Base-by-base conservation (phyloP, 2,797 vertebrate species). In the Remorina albescens region DNA sequence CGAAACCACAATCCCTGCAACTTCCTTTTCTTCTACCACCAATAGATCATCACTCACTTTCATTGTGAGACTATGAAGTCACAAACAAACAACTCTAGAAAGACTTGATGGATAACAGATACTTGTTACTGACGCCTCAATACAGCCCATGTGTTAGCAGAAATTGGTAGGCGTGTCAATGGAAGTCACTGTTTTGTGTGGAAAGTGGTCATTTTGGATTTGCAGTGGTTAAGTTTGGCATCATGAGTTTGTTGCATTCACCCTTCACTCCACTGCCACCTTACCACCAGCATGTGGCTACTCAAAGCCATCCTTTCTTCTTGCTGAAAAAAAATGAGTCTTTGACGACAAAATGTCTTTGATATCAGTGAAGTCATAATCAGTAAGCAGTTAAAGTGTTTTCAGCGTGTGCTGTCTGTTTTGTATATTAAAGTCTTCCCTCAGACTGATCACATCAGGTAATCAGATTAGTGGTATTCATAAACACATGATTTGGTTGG, bases 181-280 rank as follows among this genome's bases (percentile, higher is more conserved):
- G 63, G 12, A 55, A 36, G 37, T 66, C 25, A 55, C 41, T 68
- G 30, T 53, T 50, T 25, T n/a, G 68, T 54, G 54, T 39, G 46
- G 19, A 28, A 4, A 26, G 23, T 6, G 46, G 64, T 18, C 11
- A 46, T 61, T 64, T 67, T 28, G 39, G 28, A 23, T 61, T 47
- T 60, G 26, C 15, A 36, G 37, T 42, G 6, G 25, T 30, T 16
- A 28, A n/a, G 30, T 46, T 32, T 23, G 11, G 25, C 13, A 56
- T 32, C 44, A 32, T 37, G 19, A 58, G 51, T 58, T 15, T 67
- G 36, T 49, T 12, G 25, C n/a, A 55, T 50, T 37, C 30, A 3
- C 19, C 8, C 42, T 6, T 11, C 34, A 42, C 13, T 8, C 28
- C 15, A 12, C 47, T 18, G n/a, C 50, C 19, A 23, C 16, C 47